These are phyloP conservation scores for Limnephilus lunatus DNA, from an alignment of 2,888 invertebrate species.

Conservation along the genomic window DNA sequence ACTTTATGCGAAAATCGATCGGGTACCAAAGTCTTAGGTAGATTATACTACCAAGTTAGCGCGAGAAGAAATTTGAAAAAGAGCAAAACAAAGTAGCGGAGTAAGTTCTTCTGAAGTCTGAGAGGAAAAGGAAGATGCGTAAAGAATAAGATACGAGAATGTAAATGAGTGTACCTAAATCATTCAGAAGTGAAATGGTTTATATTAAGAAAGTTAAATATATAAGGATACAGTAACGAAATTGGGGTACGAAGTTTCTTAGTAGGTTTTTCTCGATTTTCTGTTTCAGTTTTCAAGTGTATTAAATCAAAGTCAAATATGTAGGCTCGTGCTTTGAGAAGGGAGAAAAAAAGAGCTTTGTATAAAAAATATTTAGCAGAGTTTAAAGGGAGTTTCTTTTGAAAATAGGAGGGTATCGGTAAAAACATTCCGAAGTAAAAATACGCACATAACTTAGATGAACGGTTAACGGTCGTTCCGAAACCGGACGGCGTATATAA, in stretches of 20 bases:
- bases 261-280: background rate
- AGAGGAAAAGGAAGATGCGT: background rate
- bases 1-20: background rate
- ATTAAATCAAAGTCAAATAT: background rate
- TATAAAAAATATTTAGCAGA: too few species aligned
- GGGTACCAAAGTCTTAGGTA: background rate
- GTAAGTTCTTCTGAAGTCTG: background rate
- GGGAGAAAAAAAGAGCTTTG: background rate
- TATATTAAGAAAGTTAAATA: background rate
- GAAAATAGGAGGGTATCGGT: too few species aligned
- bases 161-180: background rate
- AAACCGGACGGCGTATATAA: too few species aligned
- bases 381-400: background rate
- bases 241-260: background rate
- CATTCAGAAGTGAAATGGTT: slow-evolving; percentile 2
- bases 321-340: background rate
- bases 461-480: too few species aligned
- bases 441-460: too few species aligned
- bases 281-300: background rate
- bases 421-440: too few species aligned
- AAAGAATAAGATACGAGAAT: background rate
- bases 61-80: background rate
- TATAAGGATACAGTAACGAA: background rate
- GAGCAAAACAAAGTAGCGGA: background rate
- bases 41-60: background rate